Percentiles rank a stretch among this genome's conserved stretches.
Evolutionary conservation across 2,113 vertebrate genomes (phyloP).

Genomic region (Sisor rabdophorus): DNA sequence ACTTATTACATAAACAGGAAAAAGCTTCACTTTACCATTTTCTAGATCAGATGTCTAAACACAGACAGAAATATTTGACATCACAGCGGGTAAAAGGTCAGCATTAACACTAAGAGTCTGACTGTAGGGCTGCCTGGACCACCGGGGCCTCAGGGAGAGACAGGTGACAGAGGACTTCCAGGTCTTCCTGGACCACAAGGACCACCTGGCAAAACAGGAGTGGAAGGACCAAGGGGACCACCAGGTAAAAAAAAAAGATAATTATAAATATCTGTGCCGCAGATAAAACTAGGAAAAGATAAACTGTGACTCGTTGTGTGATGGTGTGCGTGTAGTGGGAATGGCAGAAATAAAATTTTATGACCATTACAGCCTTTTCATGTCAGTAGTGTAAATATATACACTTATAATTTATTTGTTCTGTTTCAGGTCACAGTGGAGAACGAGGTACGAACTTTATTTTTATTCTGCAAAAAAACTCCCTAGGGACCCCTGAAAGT

Average conservation of each 20-base stretch:
- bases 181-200: conserved; percentile 77
- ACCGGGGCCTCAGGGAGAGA: conserved; percentile 72
- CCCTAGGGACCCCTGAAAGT: neutral
- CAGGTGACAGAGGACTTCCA: conserved; percentile 66
- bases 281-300: too few relatives aligned
- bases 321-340: neutral
- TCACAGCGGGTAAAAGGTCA: neutral
- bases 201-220: conserved; percentile 65
- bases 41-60: conserved; percentile 11
- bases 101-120: neutral
- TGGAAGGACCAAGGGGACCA: conserved; percentile 66
- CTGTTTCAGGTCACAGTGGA: conserved; percentile 75
- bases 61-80: neutral
- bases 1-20: conserved; percentile 7
- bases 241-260: conserved; percentile 70
- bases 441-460: conserved; percentile 70
- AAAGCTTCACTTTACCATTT: conserved; percentile 7
- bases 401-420: conserved; percentile 36
- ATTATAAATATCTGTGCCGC: too few relatives aligned
- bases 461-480: conserved; percentile 4
- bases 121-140: conserved; percentile 70
- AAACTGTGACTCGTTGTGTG: too few relatives aligned
- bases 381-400: neutral
- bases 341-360: neutral
- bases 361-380: neutral